Evolutionary conservation across 1,140 invertebrate genomes (phyloP), one percentile per base, ranked within the genome.

Genomic region (Microplitis mediator): DNA sequence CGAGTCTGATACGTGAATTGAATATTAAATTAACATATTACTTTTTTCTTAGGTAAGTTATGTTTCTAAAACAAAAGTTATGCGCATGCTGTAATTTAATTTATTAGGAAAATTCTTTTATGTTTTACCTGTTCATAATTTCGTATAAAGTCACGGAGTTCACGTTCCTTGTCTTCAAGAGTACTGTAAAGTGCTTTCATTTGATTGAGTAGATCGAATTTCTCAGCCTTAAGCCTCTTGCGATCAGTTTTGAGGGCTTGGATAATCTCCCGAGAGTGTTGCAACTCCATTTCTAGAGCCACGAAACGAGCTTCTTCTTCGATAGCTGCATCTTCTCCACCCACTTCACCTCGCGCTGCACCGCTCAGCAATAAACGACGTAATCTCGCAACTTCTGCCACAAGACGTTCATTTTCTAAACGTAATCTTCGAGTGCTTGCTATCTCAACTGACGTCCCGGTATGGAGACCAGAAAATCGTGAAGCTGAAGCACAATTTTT

Each of bases 131-230:
- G 95, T 88, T 97, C 96, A 84, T 96, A 98, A 87, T 95, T 97
- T 71, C 95, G 89, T 80, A 98, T 97, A 80, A 98, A 98, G 85
- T 97, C 95, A 73, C 96, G 88, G 13, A 98, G 88, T 85, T 97
- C 96, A 74, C 94, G 93, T 82, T 98, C 96, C 87, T 98, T 97
- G 80, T 97, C 95, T 85, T 98, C 96, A 65, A 98, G 88, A 13
- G 96, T 97, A 71, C 92, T 92, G 82, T 97, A 98, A 11, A 98
- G 89, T 79, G 97, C 95, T 86, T 97, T 97, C 92, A 97, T 97
- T 88, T 98, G 96, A 81, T 95, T 95, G 73, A 98, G 87, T 16
- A 98, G 89, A 86, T 98, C 96, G 82, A 95, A 95, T 86, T 97
- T 97, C 86, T 98, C 96, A 13, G 95, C 94, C 85, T 97, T 96